These are phyloP conservation scores for Scolanthus callimorphus DNA, from an alignment of 92 coral and sea anemone genomes.

Conservation along the genomic window DNA sequence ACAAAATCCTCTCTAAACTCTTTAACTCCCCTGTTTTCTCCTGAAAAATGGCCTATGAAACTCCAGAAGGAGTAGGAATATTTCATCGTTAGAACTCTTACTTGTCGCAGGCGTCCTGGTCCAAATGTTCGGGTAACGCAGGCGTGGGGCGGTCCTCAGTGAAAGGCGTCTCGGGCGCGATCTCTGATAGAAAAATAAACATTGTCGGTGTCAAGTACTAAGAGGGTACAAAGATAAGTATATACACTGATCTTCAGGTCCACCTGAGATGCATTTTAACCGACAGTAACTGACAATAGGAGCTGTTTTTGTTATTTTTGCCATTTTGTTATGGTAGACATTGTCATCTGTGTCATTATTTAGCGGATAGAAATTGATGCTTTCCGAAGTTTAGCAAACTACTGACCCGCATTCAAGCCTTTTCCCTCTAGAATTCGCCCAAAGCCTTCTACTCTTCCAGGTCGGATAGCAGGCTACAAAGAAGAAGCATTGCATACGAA, in stretches of 20 bases:
- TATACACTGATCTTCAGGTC: too few relatives aligned
- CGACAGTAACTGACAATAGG: neutral
- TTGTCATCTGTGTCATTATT: too few relatives aligned
- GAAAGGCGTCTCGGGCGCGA: slow-evolving; percentile 53
- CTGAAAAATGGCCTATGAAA: neutral
- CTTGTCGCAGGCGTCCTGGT: slow-evolving; percentile 6
- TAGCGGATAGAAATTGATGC: too few relatives aligned
- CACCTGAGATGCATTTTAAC: neutral
- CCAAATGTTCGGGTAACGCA: slow-evolving; percentile 20
- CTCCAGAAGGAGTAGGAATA: neutral
- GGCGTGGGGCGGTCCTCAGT: slow-evolving; percentile 74
- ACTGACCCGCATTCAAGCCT: slow-evolving; percentile 2
- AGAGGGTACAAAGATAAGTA: neutral
- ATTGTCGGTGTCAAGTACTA: neutral
- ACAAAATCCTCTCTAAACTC: too few relatives aligned
- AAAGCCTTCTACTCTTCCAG: slow-evolving; percentile 39
- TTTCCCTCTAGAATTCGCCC: slow-evolving; percentile 33
- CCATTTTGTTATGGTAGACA: too few relatives aligned
- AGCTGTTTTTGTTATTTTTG: too few relatives aligned
- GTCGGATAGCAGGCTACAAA: slow-evolving; percentile 27
- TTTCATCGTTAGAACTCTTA: too few relatives aligned
- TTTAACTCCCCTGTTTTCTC: too few relatives aligned
- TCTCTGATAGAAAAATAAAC: neutral
- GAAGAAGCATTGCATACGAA: too few relatives aligned
- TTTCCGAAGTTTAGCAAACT: too few relatives aligned